These are phyloP conservation scores for Argynnis bischoffii DNA, from an alignment of 2,888 invertebrate genomes.

Conservation along the genomic window DNA sequence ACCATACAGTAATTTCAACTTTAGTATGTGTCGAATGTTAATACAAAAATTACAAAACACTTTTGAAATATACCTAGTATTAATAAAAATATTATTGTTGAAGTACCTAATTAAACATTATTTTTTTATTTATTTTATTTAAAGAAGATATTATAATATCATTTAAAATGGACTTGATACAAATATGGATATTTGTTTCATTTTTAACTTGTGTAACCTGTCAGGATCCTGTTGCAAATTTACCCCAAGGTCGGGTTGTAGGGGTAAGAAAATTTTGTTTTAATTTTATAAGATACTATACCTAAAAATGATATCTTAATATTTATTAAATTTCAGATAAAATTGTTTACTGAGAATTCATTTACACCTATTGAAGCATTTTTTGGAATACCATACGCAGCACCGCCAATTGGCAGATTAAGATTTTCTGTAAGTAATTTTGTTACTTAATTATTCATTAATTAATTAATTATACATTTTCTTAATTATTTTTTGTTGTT, in stretches of 20 bases:
- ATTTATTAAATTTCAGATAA: conserved; percentile 75
- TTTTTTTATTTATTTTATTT: background rate
- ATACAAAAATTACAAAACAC: background rate
- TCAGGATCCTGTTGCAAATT: conserved; percentile 78
- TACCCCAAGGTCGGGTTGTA: conserved; percentile 82
- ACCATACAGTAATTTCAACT: conserved; percentile 49
- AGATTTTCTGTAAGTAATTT: conserved; percentile 85
- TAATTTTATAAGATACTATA: background rate
- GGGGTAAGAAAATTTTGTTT: conserved; percentile 74
- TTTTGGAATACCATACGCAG: conserved; percentile 91
- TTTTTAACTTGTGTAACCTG: conserved; percentile 44
- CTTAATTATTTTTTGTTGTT: background rate
- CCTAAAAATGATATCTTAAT: background rate
- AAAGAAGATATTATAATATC: background rate
- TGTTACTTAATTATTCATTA: background rate
- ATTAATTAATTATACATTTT: no score
- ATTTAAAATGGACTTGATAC: conserved; percentile 23
- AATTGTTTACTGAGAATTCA: conserved; percentile 84
- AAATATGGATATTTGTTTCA: conserved; percentile 31
- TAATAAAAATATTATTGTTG: no score
- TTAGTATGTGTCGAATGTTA: conserved; percentile 36
- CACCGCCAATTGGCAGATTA: conserved; percentile 87
- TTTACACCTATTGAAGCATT: conserved; percentile 85
- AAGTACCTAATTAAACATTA: no score
- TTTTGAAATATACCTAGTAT: background rate